Base-by-base conservation (phyloP, 2,888 invertebrate species). In the Cerastoderma edule region DNA sequence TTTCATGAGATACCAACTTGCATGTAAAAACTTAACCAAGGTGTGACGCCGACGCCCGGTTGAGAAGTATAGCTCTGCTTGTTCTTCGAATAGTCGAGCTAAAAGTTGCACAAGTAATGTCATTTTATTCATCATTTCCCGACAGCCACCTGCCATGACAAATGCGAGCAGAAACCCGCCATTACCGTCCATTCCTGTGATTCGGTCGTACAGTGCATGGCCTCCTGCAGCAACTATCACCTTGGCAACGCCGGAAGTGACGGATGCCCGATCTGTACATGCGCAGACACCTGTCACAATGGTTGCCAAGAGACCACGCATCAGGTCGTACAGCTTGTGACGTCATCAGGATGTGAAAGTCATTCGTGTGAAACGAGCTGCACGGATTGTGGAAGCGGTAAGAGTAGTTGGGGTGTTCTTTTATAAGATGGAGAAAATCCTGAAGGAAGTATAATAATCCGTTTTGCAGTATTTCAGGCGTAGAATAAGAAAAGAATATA, bases 221-320 rank as follows among this genome's bases (percentile, higher is more conserved):
- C 79, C 3, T 77, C 81, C 0, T 85, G 85, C 65, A 83, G 77
- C 10, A 71, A 81, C 50, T 83, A 83, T 30, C 56, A 53, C 1
- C 67, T 83, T 2, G 76, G 76, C 19, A 67, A 65, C 2, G 72
- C 80, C 46, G 79, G 78, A 75, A 64, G 67, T 68, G 80, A 83
- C 66, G 83, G 83, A 0, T 85, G 85, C 66, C 85, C 83, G 13
- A 66, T 60, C 13, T 85, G 85, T 60, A 67, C 78, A 27, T 85
- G 85, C 64, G 72, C 75, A 50, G 54, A 75, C 39, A 50, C 72
- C 13, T 78, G 78, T 39, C 28, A 60, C 30, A 67, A 72, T 33
- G 78, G 78, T 46, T 81, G 81, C 64, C 72, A 74, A 10, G 76
- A 74, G 28, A 78, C 78, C 10, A 74, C 75, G 24, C 81, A 81